Percentiles rank a stretch among this genome's conserved stretches.
Evolutionary conservation across 2,888 invertebrate genomes (phyloP).

Genomic region (Spatulosminthurus flaviceps): DNA sequence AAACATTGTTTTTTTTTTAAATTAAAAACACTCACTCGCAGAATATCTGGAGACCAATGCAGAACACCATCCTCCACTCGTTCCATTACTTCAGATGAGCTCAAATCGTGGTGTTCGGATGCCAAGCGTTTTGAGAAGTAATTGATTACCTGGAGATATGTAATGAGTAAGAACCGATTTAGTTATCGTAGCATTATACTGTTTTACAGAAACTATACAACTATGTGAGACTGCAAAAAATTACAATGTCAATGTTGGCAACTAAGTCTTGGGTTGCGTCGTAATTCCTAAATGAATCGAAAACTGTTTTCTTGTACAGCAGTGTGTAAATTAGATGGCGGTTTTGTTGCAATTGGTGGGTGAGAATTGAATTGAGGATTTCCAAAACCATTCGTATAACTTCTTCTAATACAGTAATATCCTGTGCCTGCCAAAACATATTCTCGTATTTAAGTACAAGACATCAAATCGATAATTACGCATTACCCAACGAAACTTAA

Average conservation of each 20-base stretch:
- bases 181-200: no score
- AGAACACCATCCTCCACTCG: slow-evolving; percentile 90
- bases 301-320: slow-evolving; percentile 90
- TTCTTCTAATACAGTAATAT: slow-evolving; percentile 92
- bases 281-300: slow-evolving; percentile 85
- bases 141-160: slow-evolving; percentile 71
- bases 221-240: no score
- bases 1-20: no score
- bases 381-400: slow-evolving; percentile 96
- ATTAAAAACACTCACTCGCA: slow-evolving; percentile 76
- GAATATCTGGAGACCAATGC: slow-evolving; percentile 92
- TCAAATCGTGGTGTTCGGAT: slow-evolving; percentile 74
- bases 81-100: slow-evolving; percentile 85
- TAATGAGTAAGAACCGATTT: background rate
- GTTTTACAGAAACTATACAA: no score
- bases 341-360: slow-evolving; percentile 86
- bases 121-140: slow-evolving; percentile 76
- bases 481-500: no score
- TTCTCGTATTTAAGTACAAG: no score
- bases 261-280: slow-evolving; percentile 92
- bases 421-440: slow-evolving; percentile 80
- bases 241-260: slow-evolving; percentile 92
- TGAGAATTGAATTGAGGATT: slow-evolving; percentile 94
- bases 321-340: slow-evolving; percentile 94
- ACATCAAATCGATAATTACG: no score